These are phyloP conservation scores for Percopsis transmontana DNA, from an alignment of 2,113 vertebrate genomes.

Conservation along the genomic window DNA sequence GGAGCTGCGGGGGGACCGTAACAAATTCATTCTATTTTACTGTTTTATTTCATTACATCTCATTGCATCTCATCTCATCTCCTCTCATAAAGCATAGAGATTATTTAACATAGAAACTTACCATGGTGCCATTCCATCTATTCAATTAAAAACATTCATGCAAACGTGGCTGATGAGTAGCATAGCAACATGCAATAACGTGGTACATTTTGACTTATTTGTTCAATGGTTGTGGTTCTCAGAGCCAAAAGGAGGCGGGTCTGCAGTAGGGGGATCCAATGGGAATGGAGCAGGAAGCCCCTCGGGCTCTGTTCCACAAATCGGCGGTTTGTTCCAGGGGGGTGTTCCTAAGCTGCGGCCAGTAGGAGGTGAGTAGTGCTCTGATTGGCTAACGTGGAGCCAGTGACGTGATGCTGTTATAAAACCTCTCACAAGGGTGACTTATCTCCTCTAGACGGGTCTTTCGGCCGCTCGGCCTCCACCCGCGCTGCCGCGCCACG, in stretches of 20 bases:
- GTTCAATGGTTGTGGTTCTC: slow-evolving; percentile 54
- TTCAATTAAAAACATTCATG: slow-evolving; percentile 1
- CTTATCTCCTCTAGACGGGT: slow-evolving; percentile 65
- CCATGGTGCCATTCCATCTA: neutral
- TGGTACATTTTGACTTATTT: slow-evolving; percentile 22
- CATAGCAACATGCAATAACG: slow-evolving; percentile 2
- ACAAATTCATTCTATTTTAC: slow-evolving; percentile 34
- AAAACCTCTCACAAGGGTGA: neutral
- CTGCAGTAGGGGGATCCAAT: slow-evolving; percentile 49
- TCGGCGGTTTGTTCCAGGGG: slow-evolving; percentile 85
- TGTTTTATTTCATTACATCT: slow-evolving; percentile 8
- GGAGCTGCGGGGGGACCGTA: slow-evolving; percentile 47
- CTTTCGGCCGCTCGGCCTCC: slow-evolving; percentile 75
- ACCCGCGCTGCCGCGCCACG: slow-evolving; percentile 82
- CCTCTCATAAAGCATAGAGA: neutral
- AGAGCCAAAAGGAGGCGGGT: slow-evolving; percentile 74
- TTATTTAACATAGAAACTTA: neutral
- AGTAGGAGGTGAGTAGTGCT: slow-evolving; percentile 77
- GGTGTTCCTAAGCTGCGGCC: slow-evolving; percentile 87
- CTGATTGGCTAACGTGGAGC: neutral
- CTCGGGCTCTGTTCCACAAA: slow-evolving; percentile 73
- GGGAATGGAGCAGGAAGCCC: slow-evolving; percentile 66
- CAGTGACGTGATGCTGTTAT: neutral
- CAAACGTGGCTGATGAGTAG: slow-evolving; percentile 17
- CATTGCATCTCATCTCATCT: slow-evolving; percentile 5